Evolutionary conservation across 64 coral and sea anemone genomes (phyloP).

Genomic region (Stichodactyla mertensii): DNA sequence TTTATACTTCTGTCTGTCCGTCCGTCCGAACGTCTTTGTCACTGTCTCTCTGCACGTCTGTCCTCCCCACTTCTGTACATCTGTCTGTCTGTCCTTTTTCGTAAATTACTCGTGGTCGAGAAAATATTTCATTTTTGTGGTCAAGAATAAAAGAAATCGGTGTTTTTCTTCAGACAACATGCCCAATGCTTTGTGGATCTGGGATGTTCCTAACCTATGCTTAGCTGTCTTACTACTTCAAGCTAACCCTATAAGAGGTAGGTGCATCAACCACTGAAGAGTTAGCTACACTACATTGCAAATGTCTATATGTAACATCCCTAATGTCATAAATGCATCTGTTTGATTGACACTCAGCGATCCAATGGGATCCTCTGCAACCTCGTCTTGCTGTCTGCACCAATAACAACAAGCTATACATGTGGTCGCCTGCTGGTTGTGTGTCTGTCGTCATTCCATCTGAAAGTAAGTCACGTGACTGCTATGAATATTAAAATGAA

Average conservation of each 20-base stretch:
- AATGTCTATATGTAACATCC: not conserved
- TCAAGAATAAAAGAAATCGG: not conserved
- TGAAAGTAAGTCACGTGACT: conserved; percentile 57
- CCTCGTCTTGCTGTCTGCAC: conserved; percentile 78
- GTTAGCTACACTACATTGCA: too few species aligned
- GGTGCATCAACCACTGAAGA: not conserved
- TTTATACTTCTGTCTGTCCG: too few species aligned
- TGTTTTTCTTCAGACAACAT: conserved; percentile 68
- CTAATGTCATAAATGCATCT: not conserved
- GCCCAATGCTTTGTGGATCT: conserved; percentile 94
- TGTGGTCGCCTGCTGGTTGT: conserved; percentile 97
- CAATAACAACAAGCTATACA: conserved; percentile 83
- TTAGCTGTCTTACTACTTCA: conserved; percentile 71
- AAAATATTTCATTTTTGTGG: too few species aligned
- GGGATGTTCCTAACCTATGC: conserved; percentile 79
- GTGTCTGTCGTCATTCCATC: conserved; percentile 87
- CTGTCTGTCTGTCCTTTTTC: too few species aligned
- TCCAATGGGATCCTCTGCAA: conserved; percentile 88
- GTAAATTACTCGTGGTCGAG: too few species aligned
- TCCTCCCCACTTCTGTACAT: too few species aligned
- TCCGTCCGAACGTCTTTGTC: too few species aligned
- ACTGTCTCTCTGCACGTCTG: too few species aligned
- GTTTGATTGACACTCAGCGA: conserved; percentile 32
- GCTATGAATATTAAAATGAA: not conserved
- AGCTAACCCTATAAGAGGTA: conserved; percentile 72